Conservation (phyloP, 1,140 invertebrate genomes). For the Dinoponera quadriceps region DNA sequence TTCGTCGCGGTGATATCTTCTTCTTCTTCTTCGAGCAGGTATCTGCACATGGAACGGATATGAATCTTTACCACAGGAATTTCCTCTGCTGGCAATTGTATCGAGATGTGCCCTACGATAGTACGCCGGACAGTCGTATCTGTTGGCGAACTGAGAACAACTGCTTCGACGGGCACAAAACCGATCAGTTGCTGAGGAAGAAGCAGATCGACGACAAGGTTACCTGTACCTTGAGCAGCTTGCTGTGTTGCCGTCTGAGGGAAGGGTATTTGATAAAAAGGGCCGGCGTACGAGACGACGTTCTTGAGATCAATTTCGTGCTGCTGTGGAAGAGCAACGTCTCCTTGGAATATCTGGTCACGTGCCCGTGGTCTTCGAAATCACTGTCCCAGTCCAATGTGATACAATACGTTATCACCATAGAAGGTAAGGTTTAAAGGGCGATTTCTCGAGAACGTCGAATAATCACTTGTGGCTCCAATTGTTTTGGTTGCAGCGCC, state of each 20-base stretch:
- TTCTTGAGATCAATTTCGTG: slow-evolving; percentile 89
- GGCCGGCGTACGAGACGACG: slow-evolving; percentile 86
- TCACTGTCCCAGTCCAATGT: slow-evolving; percentile 82
- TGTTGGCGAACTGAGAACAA: slow-evolving; percentile 87
- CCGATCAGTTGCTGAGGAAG: slow-evolving; percentile 87
- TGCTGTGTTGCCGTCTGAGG: slow-evolving; percentile 91
- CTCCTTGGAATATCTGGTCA: slow-evolving; percentile 90
- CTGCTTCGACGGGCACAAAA: slow-evolving; percentile 87
- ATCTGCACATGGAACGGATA: slow-evolving; percentile 81
- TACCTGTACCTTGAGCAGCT: slow-evolving; percentile 88
- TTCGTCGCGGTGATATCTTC: slow-evolving; percentile 14
- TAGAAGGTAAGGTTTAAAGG: slow-evolving; percentile 86
- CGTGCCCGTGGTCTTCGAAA: slow-evolving; percentile 87
- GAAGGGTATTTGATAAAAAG: slow-evolving; percentile 93
- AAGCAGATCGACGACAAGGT: slow-evolving; percentile 89
- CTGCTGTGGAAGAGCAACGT: slow-evolving; percentile 92
- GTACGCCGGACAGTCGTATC: slow-evolving; percentile 71
- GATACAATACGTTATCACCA: slow-evolving; percentile 87
- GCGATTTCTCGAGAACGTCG: neutral
- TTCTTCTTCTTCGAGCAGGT: slow-evolving; percentile 77
- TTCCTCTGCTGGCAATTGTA: slow-evolving; percentile 93
- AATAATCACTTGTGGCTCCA: neutral
- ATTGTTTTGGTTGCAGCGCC: slow-evolving; percentile 86
- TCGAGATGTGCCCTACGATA: slow-evolving; percentile 74
- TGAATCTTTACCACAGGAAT: slow-evolving; percentile 91